Base-by-base conservation (phyloP, 2,113 vertebrate genomes). In the Montifringilla adamsi region DNA sequence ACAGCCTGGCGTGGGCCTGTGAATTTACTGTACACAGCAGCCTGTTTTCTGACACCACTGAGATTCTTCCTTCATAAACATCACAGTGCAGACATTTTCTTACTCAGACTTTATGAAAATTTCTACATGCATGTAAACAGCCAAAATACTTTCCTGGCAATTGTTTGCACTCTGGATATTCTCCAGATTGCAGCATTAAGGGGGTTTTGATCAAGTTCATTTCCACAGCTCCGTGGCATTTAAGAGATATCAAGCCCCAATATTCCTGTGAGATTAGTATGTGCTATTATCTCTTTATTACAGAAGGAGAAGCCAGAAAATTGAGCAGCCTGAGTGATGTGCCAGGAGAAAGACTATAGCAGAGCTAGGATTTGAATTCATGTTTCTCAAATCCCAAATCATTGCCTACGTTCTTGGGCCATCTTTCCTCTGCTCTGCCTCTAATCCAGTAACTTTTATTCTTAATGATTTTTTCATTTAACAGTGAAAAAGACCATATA, bases 211-310 rank as follows among this genome's bases (percentile, higher is more conserved):
- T 94, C 41, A 24, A 86, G 84, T 84, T 92, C 50, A 63, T 96
- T 94, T 91, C 56, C 87, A 67, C 75, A 78, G 55, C 4, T 2
- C 67, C 20, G 22, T 84, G 87, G 64, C 76, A 78, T 93, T 91
- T 84, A 81, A 35, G 68, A 95, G 76, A 43, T 84, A 78, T 8
- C 73, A 84, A 87, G 68, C 69, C 84, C 35, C 41, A 14, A n/a
- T 92, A 92, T 95, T 94, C 89, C 80, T 89, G 55, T 58, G 89
- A 94, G 87, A 89, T 96, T 77, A 94, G 91, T 44, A 16, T 6
- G 7, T 94, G 84, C 77, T 73, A 91, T 94, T 96, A 96, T 95
- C 93, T 91, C 93, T 69, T 77, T 81, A 89, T 96, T 95, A 93
- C 91, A 93, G 91, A 90, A 88, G 86, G 76, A 90, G 83, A 86